Percentiles rank a stretch among this genome's conserved stretches.
Conservation (phyloP, 2,113 vertebrate genomes). For the Hypocryptadius cinnamomeus region DNA sequence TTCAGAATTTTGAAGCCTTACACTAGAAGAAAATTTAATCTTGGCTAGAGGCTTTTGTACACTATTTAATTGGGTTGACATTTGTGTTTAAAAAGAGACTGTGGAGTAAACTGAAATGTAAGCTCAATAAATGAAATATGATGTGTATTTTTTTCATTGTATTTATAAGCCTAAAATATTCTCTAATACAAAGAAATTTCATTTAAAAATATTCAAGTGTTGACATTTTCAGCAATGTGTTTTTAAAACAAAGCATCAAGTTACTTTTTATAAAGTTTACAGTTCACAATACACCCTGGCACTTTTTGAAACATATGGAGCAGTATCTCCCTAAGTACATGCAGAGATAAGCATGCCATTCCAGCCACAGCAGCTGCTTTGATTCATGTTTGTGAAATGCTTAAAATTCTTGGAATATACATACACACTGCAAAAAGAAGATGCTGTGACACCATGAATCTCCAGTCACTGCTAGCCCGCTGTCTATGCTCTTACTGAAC, state of each 20-base stretch:
- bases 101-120: not conserved
- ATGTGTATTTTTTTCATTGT: not conserved
- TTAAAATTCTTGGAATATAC: not conserved
- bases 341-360: not conserved
- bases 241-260: not conserved
- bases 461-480: not conserved
- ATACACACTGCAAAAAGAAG: not conserved
- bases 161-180: not conserved
- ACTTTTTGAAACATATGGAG: not conserved
- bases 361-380: constrained; percentile 8
- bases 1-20: not conserved
- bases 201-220: not conserved
- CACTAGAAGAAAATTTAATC: not conserved
- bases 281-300: not conserved
- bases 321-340: not conserved
- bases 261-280: not conserved
- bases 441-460: not conserved
- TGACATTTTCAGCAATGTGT: not conserved
- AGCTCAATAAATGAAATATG: not conserved
- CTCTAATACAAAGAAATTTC: not conserved
- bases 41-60: not conserved
- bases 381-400: not conserved
- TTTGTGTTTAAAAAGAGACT: not conserved
- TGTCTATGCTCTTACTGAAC: not conserved
- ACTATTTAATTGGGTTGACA: not conserved